Evolutionary conservation across 2,888 invertebrate species (phyloP).

Genomic region (Dryadula phaetusa): DNA sequence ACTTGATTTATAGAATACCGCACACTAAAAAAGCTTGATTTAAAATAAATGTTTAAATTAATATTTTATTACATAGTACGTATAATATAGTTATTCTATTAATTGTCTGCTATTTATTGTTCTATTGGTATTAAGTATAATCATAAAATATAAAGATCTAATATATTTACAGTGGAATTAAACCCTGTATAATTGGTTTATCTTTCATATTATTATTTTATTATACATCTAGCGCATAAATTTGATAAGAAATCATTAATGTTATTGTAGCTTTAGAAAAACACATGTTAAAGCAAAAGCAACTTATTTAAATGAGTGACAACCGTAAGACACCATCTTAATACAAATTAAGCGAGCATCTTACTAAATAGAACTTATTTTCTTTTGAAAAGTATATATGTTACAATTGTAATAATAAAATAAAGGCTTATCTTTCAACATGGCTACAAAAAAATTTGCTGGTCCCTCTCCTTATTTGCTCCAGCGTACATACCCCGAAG

Average conservation of each 20-base stretch:
- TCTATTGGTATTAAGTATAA: no score
- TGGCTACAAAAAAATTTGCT: constrained; percentile 82
- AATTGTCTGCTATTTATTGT: no score
- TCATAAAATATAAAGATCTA: no score
- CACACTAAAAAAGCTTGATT: no score
- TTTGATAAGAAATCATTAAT: background rate
- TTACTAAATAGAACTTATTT: background rate
- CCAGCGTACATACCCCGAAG: constrained; percentile 60
- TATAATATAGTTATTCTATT: no score
- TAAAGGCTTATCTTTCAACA: constrained; percentile 46
- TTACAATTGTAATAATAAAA: background rate
- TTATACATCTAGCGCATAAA: background rate
- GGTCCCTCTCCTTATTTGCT: constrained; percentile 77
- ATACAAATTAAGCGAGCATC: background rate
- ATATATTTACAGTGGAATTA: background rate
- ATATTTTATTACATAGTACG: no score
- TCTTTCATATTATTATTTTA: constrained; percentile 6
- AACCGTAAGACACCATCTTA: background rate
- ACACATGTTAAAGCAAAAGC: background rate
- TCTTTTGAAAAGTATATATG: background rate
- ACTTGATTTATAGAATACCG: no score
- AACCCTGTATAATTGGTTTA: background rate
- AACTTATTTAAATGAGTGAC: background rate
- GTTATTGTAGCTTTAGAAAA: background rate
- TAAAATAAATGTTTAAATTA: no score